These are phyloP conservation scores for Epinotia demarniana DNA, from an alignment of 2,888 invertebrate genomes.

Conservation along the genomic window DNA sequence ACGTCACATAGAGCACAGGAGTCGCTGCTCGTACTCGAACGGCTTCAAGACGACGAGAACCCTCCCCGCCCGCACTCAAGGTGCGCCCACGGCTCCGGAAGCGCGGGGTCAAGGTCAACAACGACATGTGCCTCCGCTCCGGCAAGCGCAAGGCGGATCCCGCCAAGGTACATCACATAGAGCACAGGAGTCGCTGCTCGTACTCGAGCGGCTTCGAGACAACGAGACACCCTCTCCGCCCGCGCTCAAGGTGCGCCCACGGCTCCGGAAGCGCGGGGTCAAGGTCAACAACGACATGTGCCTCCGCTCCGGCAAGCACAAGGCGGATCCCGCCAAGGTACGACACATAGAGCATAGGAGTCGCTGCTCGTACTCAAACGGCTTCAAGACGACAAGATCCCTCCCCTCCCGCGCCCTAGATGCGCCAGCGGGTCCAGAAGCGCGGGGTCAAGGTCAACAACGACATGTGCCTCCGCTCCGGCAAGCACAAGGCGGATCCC, in stretches of 20 bases:
- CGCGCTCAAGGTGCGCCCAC: not conserved
- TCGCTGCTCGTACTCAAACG: no score
- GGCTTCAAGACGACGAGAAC: slow-evolving; percentile 14
- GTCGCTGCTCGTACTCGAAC: no score
- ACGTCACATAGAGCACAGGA: not conserved
- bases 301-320: not conserved
- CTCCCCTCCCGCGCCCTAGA: not conserved
- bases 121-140: slow-evolving; percentile 10
- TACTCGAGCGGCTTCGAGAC: no score
- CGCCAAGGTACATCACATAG: not conserved
- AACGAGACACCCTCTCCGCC: not conserved
- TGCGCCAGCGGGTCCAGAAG: no score
- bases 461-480: slow-evolving; percentile 12
- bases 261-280: not conserved
- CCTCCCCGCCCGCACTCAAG: not conserved
- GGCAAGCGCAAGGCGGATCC: slow-evolving; percentile 5
- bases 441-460: not conserved
- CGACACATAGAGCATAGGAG: no score
- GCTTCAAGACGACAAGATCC: no score
- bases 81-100: no score
- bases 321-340: slow-evolving; percentile 9
- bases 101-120: not conserved
- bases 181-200: no score
- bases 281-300: slow-evolving; percentile 12
- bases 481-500: not conserved